Evolutionary conservation across 2,113 vertebrate genomes (phyloP).

Genomic region (Lepus timidus): DNA sequence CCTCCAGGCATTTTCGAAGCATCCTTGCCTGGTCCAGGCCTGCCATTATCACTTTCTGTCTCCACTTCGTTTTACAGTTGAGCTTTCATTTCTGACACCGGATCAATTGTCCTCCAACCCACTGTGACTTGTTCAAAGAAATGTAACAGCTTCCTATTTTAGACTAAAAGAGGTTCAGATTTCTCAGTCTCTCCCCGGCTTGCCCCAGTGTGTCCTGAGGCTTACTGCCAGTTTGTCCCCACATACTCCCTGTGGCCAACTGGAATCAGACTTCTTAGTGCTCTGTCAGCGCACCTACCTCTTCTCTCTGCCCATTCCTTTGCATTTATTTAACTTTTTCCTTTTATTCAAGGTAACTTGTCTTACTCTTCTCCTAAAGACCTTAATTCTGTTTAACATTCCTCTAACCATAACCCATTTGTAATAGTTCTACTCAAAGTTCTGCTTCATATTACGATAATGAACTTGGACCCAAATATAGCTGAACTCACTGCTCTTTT

Average conservation of each 20-base stretch:
- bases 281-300: background rate
- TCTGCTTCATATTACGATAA: background rate
- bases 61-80: background rate
- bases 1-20: background rate
- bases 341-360: background rate
- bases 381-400: background rate
- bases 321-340: background rate
- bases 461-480: background rate
- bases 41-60: background rate
- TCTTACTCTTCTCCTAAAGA: background rate
- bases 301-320: background rate
- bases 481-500: background rate
- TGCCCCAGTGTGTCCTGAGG: background rate
- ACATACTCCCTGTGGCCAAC: background rate
- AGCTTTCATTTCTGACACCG: conserved; percentile 55
- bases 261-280: background rate
- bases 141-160: conserved; percentile 56
- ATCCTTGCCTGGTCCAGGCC: background rate
- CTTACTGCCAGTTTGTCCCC: background rate
- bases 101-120: conserved; percentile 38
- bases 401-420: background rate
- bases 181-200: conserved; percentile 18
- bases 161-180: conserved; percentile 40
- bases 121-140: conserved; percentile 64
- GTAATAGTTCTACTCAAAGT: background rate